Evolutionary conservation across 2,888 invertebrate genomes (phyloP), one percentile per base, ranked within the genome.

Genomic region (Julus scandinavius): DNA sequence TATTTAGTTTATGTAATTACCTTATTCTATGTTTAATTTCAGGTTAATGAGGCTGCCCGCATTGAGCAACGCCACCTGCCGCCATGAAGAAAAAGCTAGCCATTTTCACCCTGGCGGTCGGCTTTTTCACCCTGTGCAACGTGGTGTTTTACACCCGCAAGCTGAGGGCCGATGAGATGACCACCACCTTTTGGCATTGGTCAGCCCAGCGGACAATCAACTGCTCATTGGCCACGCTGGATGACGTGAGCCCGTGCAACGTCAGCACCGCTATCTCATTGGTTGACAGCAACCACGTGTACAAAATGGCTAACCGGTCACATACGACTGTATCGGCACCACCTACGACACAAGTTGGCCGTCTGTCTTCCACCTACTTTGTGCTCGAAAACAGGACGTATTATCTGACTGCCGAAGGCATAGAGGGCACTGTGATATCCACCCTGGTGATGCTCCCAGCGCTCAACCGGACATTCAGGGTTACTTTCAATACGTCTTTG

Each of bases 81-180:
- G 58, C 40, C 88, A 89, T 89, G 89, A 87, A 72, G 87, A 89
- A 89, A 85, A 89, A 89, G 88, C 85, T 89, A 17, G 88, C 89
- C 49, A 87, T 88, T 40, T 89, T 89, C 72, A 88, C 89, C n/a
- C 87, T 85, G 88, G 89, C 88, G 58, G 58, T 89, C 41, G 89
- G 88, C 54, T 91, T 93, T 85, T 93, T 93, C 88, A 92, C 93
- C 29, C 90, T 93, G 87, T 92, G 93, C 50, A 93, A 93, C 90
- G 90, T 93, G 87, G 92, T 93, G 92, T 93, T 93, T 93, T 93
- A 93, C 89, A 90, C 93, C 40, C 38, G 87, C 11, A 63, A 80
- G 40, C n/a, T 88, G 29, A 41, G 87, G 13, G 49, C 88, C 6
- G 88, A 88, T 41, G 88, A 88, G 63, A 85, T 88, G 88, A 41